Evolutionary conservation across 2,113 vertebrate species (phyloP).

Genomic region (Xenopus borealis): DNA sequence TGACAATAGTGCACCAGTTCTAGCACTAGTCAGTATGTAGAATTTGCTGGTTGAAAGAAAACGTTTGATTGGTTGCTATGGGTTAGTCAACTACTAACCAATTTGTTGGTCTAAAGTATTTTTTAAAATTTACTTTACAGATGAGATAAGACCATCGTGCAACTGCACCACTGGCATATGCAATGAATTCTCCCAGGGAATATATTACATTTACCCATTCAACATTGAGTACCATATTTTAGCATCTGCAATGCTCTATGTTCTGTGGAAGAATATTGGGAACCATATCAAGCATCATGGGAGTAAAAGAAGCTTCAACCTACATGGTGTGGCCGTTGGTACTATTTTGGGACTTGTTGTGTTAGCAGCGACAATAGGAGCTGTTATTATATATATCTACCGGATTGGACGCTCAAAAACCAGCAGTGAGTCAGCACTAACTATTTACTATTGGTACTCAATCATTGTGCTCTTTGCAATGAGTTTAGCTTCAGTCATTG

Average conservation of each 20-base stretch:
- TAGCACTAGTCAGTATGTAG: too few species aligned
- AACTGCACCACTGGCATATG: slow-evolving; percentile 76
- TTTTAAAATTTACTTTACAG: slow-evolving; percentile 56
- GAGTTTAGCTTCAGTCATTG: slow-evolving; percentile 58
- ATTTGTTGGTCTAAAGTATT: too few species aligned
- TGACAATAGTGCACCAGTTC: too few species aligned
- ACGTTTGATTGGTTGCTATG: too few species aligned
- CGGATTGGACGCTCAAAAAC: slow-evolving; percentile 59
- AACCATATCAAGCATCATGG: slow-evolving; percentile 59
- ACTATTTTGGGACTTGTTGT: slow-evolving; percentile 66
- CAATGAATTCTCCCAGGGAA: slow-evolving; percentile 66
- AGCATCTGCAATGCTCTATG: slow-evolving; percentile 73
- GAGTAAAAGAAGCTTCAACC: slow-evolving; percentile 50
- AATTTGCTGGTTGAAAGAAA: too few species aligned
- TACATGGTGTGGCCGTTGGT: slow-evolving; percentile 59
- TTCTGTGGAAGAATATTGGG: slow-evolving; percentile 81
- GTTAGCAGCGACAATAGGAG: slow-evolving; percentile 65
- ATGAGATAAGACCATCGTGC: slow-evolving; percentile 70
- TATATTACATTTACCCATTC: slow-evolving; percentile 76
- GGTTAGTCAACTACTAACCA: too few species aligned
- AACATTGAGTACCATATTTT: slow-evolving; percentile 80
- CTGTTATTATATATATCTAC: slow-evolving; percentile 67
- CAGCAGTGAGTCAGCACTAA: slow-evolving; percentile 61
- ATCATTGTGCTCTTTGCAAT: slow-evolving; percentile 68
- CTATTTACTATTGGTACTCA: slow-evolving; percentile 72